Base-by-base conservation (phyloP, 1,140 invertebrate species). In the Sitodiplosis mosellana region DNA sequence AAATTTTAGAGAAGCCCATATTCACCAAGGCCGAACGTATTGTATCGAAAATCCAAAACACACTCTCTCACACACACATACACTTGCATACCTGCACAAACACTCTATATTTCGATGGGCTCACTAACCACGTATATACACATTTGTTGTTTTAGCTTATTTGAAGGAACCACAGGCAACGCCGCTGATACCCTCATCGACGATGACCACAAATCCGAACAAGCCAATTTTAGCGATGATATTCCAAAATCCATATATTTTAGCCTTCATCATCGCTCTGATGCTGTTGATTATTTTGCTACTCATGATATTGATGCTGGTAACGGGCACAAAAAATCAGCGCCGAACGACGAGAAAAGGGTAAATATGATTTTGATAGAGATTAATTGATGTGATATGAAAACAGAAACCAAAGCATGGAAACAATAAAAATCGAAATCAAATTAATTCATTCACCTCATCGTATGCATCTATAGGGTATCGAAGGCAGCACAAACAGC, bases 21-120 rank as follows among this genome's bases (percentile, higher is more conserved):
- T 73, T 81, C 14, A 80, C 83, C 49, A 85, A 86, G 66, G 83
- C 83, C 45, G 80, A 86, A 70, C 83, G 83, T 87, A 69, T n/a
- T 78, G 41, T 43, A 14, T 15, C 17, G 34, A n/a, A 36, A 36
- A 36, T 8, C n/a, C n/a, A n/a, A n/a, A n/a, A n/a, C n/a, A n/a
- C n/a, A n/a, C n/a, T n/a, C n/a, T n/a, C n/a, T n/a, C n/a, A n/a
- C n/a, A n/a, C n/a, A n/a, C n/a, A n/a, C n/a, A n/a, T n/a, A n/a
- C n/a, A n/a, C n/a, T n/a, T n/a, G n/a, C n/a, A n/a, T n/a, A n/a
- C n/a, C n/a, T n/a, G n/a, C n/a, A n/a, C n/a, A n/a, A n/a, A n/a
- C n/a, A 27, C 27, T 5, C 3, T 10, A 27, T 27, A 27, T 27
- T 27, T 5, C 10, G 27, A 27, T 27, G 3, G 27, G 10, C 10